A percentile compares a stretch with the other conserved stretches of the same genome.
These are phyloP conservation scores for Macrotus californicus DNA, from an alignment of 2,113 vertebrate genomes.

Conservation along the genomic window DNA sequence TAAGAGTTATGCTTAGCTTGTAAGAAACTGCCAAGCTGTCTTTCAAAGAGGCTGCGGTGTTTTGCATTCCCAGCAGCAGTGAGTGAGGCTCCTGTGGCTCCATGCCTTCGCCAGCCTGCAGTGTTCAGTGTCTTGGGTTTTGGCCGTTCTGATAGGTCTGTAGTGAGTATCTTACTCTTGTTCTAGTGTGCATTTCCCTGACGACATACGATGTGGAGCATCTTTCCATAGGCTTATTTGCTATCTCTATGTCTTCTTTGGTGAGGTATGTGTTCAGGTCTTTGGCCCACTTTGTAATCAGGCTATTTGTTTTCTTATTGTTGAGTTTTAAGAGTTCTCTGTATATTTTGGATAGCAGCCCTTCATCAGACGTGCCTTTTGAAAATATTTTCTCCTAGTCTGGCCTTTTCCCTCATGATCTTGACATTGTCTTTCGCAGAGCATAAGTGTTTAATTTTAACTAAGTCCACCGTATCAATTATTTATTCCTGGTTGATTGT, in stretches of 20 bases:
- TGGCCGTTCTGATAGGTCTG: neutral
- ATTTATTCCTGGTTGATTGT: neutral
- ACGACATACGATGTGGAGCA: neutral
- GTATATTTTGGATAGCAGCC: neutral
- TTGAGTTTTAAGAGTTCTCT: neutral
- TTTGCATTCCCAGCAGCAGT: too few species aligned
- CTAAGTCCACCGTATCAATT: neutral
- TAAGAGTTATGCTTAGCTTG: neutral
- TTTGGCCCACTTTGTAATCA: neutral
- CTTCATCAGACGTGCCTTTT: neutral
- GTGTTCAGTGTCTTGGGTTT: too few species aligned
- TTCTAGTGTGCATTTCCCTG: neutral
- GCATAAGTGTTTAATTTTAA: neutral
- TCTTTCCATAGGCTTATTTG: neutral
- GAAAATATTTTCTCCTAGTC: neutral
- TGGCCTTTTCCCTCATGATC: neutral
- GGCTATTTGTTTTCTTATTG: neutral
- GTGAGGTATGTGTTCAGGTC: neutral
- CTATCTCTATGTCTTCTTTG: neutral
- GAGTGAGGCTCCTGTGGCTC: neutral
- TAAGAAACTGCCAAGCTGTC: neutral
- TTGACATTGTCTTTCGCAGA: neutral
- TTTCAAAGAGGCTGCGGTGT: neutral
- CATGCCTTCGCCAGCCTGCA: too few species aligned
- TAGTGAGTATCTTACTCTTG: too few species aligned